Base-by-base conservation (phyloP, 2,113 vertebrate genomes). In the Campylomormyrus tamandua region DNA sequence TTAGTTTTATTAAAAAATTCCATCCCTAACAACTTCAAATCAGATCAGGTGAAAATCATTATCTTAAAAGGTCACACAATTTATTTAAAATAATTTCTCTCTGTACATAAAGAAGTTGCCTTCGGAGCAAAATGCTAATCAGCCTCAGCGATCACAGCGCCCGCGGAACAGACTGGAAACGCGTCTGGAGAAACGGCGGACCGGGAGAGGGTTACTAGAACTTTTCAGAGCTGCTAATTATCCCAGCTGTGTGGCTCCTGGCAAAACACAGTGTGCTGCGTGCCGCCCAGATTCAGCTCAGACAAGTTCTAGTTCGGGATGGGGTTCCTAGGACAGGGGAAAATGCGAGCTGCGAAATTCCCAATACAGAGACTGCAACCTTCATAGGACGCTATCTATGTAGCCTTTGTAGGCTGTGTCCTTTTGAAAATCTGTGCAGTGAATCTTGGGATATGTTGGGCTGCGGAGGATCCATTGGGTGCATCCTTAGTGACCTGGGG, bases 41-140 rank as follows among this genome's bases (percentile, higher is more conserved):
- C 85, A 87, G 85, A 53, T 87, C 85, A 87, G 85, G 85, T 56
- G 50, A 17, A 39, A 87, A 87, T 53, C 50, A 53, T 87, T 56
- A 84, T 84, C 83, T 84, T 84, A 11, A 84, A 84, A 84, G 83
- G 83, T 84, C 83, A 48, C 45, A 56, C 50, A 52, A 87, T 87
- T 56, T 53, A 53, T 56, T 53, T 87, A 53, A 87, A 53, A 87
- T 87, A 87, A 52, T 48, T 87, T 87, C 49, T 35, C 50, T 87
- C 35, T 87, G 85, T 87, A 53, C 50, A 53, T 87, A 87, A 87
- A 87, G 27, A 83, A 87, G 48, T 15, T 53, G 85, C 27, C 50
- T 87, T 87, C 50, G 21, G n/a, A 53, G 85, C 45, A 53, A 53
- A 35, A 35, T 87, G 50, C 27, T 50, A 53, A 53, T 87, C 49